Evolutionary conservation across 2,888 invertebrate species (phyloP), one percentile per base, ranked within the genome.

Genomic region (Ennomos fuscantarius): DNA sequence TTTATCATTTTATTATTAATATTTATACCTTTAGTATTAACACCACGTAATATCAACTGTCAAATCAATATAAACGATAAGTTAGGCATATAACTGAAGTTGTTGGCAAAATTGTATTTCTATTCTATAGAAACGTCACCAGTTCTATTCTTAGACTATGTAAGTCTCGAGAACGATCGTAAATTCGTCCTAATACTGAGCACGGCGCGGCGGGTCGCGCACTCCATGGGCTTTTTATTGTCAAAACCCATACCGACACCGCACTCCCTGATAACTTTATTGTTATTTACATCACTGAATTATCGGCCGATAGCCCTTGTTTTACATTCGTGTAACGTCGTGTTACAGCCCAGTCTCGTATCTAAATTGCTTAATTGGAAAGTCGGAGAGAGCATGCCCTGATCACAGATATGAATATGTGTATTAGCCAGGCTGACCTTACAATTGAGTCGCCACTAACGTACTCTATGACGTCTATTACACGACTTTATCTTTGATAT

Each of bases 341-440:
- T 87, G 87, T 87, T 82, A 78, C 79, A 78, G 74, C 76, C 80
- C 77, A 76, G 67, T 62, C 65, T 74, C 80, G 89, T 91, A 91
- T 92, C 92, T 91, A 89, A 91, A 92, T 90, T 87, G 88, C 92
- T 92, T 91, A 91, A 92, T 92, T 91, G 92, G 88, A 89, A 89
- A 90, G 85, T 81, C 71, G 72, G 76, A 77, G 81, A 86, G 82
- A 81, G 81, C 77, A 78, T 78, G 76, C 75, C 75, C 76, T 71
- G 77, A 78, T 78, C 78, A 81, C 72, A 70, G 81, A 82, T 84
- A 87, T 79, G 76, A 82, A 82, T 82, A 79, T 76, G 72, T 78
- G 77, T 75, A 78, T 74, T 74, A 76, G 74, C 68, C 59, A 66
- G 69, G 71, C 59, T 84, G 84, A 86, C 81, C 84, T 86, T 82